Base-by-base conservation (phyloP, 2,113 vertebrate species). In the Catharus bicknelli region DNA sequence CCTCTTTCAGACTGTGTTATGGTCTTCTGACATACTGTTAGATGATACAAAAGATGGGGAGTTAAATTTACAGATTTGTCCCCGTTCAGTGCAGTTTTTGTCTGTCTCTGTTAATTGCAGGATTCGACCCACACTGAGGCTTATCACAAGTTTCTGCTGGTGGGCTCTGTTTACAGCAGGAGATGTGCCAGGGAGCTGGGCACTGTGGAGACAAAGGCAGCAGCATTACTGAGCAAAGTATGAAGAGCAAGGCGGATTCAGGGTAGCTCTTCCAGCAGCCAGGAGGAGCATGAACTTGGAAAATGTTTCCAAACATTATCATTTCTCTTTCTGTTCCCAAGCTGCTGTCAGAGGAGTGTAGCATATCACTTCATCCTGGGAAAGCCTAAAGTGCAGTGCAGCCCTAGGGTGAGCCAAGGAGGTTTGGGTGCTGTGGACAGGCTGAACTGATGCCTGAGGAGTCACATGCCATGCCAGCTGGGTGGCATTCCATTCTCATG, bases 51-150 rank as follows among this genome's bases (percentile, higher is more conserved):
- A 95, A 83, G 87, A 43, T 34, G 62, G 70, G 57, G 13, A 29
- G 14, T 69, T 87, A 85, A 89, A 93, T 91, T 95, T 95, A 94
- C 78, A 79, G 75, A 45, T 94, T 93, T 94, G 82, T 86, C 81
- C 75, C 59, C 38, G 63, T 36, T 40, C 48, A 13, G 7, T 48
- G 0, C 32, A 53, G 63, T 80, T 93, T 78, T 80, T 51, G 9
- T 88, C 42, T 92, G 77, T 75, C 63, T 87, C 54, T 25, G 0
- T 40, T 83, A 62, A 34, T 38, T 47, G 10, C 26, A 29, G 77
- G 61, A 34, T 26, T 61, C 61, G 63, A 77, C 53, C 69, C 18
- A 43, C 0, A 0, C 58, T 82, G 77, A 62, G 45, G 29, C 27
- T 89, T 95, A 95, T 94, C 84, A 21, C 63, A 19, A 47, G 17